Conservation (phyloP, 2,113 vertebrate species). For the Pygoscelis antarcticus region DNA sequence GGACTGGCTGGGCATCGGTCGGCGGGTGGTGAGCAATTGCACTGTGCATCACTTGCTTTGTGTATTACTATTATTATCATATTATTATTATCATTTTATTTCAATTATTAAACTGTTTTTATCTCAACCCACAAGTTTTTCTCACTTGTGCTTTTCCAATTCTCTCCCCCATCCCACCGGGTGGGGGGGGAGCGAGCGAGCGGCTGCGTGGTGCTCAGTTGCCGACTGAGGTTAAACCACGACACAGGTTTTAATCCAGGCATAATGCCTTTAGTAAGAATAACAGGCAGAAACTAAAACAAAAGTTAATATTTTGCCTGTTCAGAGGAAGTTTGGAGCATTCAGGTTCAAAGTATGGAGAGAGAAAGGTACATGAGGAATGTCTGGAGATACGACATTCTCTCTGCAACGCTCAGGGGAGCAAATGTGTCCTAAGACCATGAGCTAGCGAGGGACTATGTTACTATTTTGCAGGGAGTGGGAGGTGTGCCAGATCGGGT, state of each 20-base stretch:
- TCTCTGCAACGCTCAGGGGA: neutral
- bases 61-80: too few species aligned
- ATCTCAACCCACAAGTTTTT: too few species aligned
- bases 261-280: neutral
- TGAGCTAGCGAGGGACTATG: neutral
- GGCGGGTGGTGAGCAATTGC: too few species aligned
- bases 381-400: neutral
- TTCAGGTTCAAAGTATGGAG: neutral
- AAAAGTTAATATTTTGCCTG: fast-evolving
- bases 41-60: too few species aligned
- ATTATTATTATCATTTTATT: too few species aligned
- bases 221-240: too few species aligned
- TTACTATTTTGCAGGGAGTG: neutral
- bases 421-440: neutral
- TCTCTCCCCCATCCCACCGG: too few species aligned
- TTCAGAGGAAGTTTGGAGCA: neutral
- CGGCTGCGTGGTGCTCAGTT: too few species aligned
- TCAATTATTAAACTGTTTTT: too few species aligned
- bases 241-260: neutral
- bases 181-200: too few species aligned
- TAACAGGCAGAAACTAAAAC: neutral
- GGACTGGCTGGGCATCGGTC: too few species aligned
- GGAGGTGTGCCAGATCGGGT: neutral
- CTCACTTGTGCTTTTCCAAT: too few species aligned
- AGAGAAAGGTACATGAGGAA: neutral